phyloP scores from a whole-genome alignment of 2,888 invertebrate genomes.

The Pseudococcus jackbeardsleyi region DNA sequence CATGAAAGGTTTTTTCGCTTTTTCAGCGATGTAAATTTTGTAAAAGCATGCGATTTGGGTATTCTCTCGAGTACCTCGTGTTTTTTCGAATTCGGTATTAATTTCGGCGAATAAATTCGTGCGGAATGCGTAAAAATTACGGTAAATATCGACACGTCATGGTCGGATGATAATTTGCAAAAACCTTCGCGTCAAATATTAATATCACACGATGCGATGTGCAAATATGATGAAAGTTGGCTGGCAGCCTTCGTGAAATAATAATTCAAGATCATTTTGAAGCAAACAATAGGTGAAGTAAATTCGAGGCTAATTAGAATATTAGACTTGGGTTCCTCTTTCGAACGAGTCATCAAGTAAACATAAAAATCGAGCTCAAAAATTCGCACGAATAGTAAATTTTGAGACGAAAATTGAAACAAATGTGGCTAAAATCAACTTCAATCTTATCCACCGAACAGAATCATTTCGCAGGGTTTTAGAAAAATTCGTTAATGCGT shows the following conservation, averaged over 20 bases:
- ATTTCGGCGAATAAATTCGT: conserved; percentile 33
- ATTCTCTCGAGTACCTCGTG: conserved; percentile 41
- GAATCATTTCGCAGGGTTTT: background rate
- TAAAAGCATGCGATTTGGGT: conserved; percentile 45
- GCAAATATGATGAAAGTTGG: background rate
- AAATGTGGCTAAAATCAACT: background rate
- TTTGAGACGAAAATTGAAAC: background rate
- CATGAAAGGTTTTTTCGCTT: background rate
- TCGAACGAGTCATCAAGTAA: too few relatives aligned
- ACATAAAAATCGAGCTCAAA: too few relatives aligned
- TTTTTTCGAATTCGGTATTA: background rate
- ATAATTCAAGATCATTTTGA: conserved; percentile 24
- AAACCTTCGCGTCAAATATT: conserved; percentile 25
- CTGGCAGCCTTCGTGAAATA: conserved; percentile 45
- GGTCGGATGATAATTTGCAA: conserved; percentile 40
- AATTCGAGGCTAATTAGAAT: background rate
- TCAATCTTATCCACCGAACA: background rate
- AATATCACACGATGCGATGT: background rate
- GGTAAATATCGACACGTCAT: conserved; percentile 51
- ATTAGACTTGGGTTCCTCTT: background rate
- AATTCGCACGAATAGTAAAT: too few relatives aligned
- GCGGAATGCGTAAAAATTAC: conserved; percentile 9
- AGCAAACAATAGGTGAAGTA: background rate
- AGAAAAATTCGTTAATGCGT: background rate
- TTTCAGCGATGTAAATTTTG: conserved; percentile 26